Evolutionary conservation across 1,140 invertebrate genomes (phyloP).

Genomic region (Macrostomum lignano): DNA sequence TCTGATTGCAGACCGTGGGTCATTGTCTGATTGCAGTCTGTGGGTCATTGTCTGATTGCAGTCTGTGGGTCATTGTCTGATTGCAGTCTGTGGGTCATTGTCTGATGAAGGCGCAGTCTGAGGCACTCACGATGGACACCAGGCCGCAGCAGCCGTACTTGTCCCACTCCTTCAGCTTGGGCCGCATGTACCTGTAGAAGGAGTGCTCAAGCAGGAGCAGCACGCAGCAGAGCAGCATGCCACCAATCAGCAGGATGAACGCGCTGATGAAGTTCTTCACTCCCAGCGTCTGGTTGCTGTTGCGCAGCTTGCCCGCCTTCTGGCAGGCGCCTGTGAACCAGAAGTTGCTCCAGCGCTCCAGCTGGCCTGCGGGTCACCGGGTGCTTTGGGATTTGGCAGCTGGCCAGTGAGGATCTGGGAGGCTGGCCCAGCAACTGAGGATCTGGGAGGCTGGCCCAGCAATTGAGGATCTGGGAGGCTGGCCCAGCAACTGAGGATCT

Average conservation of each 20-base stretch:
- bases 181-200: conserved; percentile 60
- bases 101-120: background rate
- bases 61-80: no score
- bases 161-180: conserved; percentile 57
- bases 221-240: conserved; percentile 53
- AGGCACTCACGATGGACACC: conserved; percentile 43
- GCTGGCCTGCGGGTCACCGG: conserved; percentile 48
- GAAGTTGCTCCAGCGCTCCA: conserved; percentile 66
- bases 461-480: no score
- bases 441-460: no score
- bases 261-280: conserved; percentile 86
- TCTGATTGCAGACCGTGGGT: no score
- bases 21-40: no score
- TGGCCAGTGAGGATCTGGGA: no score
- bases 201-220: conserved; percentile 59
- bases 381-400: no score
- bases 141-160: conserved; percentile 55
- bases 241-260: conserved; percentile 68
- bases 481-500: no score
- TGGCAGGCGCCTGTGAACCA: conserved; percentile 93
- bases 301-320: conserved; percentile 24
- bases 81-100: no score
- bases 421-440: no score
- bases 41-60: no score
- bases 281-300: conserved; percentile 47